A percentile compares a stretch with the other conserved stretches of the same genome.
Evolutionary conservation across 1,140 invertebrate species (phyloP).

Genomic region (Drosophila triauraria): DNA sequence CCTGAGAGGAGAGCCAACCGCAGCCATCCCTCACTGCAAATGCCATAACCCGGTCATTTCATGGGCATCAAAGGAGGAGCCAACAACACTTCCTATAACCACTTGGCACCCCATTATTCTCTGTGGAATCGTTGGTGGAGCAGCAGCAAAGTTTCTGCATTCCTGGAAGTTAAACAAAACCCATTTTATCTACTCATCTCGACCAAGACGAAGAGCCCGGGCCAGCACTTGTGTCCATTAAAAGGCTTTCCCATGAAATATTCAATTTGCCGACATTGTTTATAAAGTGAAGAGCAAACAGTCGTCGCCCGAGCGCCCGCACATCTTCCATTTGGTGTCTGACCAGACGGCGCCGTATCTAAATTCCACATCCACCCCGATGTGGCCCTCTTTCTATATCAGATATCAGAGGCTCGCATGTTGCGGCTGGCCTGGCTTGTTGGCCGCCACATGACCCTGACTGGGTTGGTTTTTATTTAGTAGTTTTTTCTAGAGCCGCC

Average conservation of each 20-base stretch:
- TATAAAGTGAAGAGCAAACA: constrained; percentile 50
- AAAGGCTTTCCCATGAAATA: constrained; percentile 57
- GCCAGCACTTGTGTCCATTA: constrained; percentile 39
- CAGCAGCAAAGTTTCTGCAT: constrained; percentile 33
- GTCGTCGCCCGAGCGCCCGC: background rate
- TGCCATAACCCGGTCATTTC: constrained; percentile 6
- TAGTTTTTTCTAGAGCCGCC: background rate
- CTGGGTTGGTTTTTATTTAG: constrained; percentile 18
- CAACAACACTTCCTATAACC: constrained; percentile 4
- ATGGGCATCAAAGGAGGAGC: background rate
- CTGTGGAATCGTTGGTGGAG: background rate
- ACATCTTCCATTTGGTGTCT: constrained; percentile 14
- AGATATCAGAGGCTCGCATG: constrained; percentile 56
- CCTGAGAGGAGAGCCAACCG: background rate
- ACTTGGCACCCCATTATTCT: constrained; percentile 9
- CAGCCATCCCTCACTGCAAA: constrained; percentile 3
- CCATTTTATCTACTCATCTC: constrained; percentile 37
- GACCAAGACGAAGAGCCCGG: constrained; percentile 5
- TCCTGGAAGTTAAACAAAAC: constrained; percentile 37
- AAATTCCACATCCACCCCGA: constrained; percentile 10
- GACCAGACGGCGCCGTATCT: constrained; percentile 53
- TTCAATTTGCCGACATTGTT: constrained; percentile 54
- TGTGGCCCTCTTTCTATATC: constrained; percentile 20
- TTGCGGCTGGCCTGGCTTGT: constrained; percentile 43
- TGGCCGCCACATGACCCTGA: constrained; percentile 47